Base-by-base conservation (phyloP, 2,797 vertebrate genomes). In the Caiman crocodilus region DNA sequence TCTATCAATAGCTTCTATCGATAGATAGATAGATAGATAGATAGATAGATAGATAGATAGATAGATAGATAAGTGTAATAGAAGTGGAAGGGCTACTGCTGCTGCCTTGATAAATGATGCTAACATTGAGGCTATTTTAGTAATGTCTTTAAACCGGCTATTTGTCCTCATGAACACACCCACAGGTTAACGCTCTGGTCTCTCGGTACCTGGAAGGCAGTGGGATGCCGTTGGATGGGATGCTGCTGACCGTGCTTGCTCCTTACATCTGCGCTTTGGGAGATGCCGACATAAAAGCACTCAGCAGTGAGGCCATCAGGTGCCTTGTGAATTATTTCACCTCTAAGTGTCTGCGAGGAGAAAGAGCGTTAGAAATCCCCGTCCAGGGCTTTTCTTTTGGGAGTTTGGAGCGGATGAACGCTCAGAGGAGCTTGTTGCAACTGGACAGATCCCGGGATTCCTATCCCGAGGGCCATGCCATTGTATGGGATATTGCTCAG, bases 201-300 rank as follows among this genome's bases (percentile, higher is more conserved):
- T 18, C 42, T 28, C 87, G 57, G 67, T 89, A 88, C 55, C 82
- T 95, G 8, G 30, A 32, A 61, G 50, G 42, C 23, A n/a, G 78
- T 14, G 65, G 63, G 30, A 26, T 32, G 16, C 81, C 56, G 63
- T 76, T 93, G 6, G 88, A 85, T 59, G 85, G 76, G n/a, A 74
- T 82, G 7, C 14, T 81, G 23, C 79, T 93, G 55, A 85, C 88
- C 23, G 50, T 92, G 25, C 71, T 92, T n/a, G 90, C 81, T 14
- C 32, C 81, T 7, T 64, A 88, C 20, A n/a, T 94, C 42, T 88
- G 91, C 28, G 26, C 30, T 57, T 8, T 92, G 60, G 69, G 61
- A 55, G 79, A 64, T 28, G 64, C 26, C 35, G 42, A 75, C 56
- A 76, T 89, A 16, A 35, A 80, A 55, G 25, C 26, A 28, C 67